Percentiles rank a stretch among this genome's conserved stretches.
phyloP scores from a whole-genome alignment of 2,888 invertebrate species.

The Zele albiditarsus region DNA sequence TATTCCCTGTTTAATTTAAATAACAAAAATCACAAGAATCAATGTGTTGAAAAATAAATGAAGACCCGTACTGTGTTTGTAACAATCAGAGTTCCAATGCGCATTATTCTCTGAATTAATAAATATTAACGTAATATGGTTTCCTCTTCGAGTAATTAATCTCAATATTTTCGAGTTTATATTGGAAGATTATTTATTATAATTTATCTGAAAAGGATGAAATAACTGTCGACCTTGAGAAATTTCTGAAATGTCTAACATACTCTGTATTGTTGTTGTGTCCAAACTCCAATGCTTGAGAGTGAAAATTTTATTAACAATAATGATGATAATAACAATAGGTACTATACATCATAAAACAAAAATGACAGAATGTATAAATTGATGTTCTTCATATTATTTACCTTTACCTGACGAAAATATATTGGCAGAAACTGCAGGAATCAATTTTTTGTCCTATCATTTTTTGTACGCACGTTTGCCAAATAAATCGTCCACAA shows the following conservation, averaged over 20 bases:
- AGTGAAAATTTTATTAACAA: conserved; percentile 38
- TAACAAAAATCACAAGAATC: background rate
- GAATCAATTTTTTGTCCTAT: conserved; percentile 42
- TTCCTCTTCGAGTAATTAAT: too few relatives aligned
- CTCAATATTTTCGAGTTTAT: too few relatives aligned
- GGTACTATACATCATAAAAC: conserved; percentile 24
- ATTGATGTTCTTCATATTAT: background rate
- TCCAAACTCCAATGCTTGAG: conserved; percentile 68
- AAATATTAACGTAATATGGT: too few relatives aligned
- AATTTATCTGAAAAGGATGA: too few relatives aligned
- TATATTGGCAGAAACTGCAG: conserved; percentile 5
- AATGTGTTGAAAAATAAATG: background rate
- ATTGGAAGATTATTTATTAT: too few relatives aligned
- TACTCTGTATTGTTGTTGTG: conserved; percentile 71
- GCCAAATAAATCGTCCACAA: conserved; percentile 86
- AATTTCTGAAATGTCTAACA: conserved; percentile 59
- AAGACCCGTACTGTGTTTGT: background rate
- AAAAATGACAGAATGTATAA: conserved; percentile 27
- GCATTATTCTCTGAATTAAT: too few relatives aligned
- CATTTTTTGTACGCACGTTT: conserved; percentile 77
- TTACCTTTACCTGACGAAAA: background rate
- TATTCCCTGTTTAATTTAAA: background rate
- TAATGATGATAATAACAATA: background rate
- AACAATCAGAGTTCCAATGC: background rate
- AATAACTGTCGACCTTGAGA: too few relatives aligned